Conservation (phyloP, 1,140 invertebrate species). For the Trichoplusia ni region DNA sequence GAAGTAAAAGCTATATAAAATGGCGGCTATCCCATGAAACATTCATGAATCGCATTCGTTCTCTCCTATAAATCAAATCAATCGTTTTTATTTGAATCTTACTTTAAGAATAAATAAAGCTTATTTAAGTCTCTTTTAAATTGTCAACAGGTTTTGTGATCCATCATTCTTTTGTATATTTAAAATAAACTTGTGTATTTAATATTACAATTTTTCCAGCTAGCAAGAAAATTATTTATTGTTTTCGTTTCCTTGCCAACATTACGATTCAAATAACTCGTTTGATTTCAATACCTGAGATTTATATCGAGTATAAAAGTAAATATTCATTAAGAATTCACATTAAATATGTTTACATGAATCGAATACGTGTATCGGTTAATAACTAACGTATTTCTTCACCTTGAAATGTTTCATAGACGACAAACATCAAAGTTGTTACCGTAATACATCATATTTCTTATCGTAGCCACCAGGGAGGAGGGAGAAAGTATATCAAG, state of each 20-base stretch:
- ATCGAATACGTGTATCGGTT: no score
- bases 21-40: slow-evolving; percentile 48
- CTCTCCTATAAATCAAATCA: slow-evolving; percentile 16
- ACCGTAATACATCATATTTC: slow-evolving; percentile 5
- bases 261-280: slow-evolving; percentile 1
- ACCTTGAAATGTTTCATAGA: no score
- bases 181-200: no score
- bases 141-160: no score
- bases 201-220: no score
- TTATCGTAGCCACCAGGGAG: slow-evolving; percentile 20
- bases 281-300: slow-evolving; percentile 6
- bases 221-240: no score
- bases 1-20: slow-evolving; percentile 42
- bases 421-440: slow-evolving; percentile 12
- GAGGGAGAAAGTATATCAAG: no score
- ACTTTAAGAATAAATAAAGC: not conserved
- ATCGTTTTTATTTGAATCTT: slow-evolving; percentile 11
- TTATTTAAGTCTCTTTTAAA: no score
- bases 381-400: no score
- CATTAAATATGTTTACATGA: not conserved
- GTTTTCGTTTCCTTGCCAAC: not conserved
- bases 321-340: not conserved
- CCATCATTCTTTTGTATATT: no score
- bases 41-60: slow-evolving; percentile 51
- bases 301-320: slow-evolving; percentile 2